Base-by-base conservation (phyloP, 2,113 vertebrate species). In the Felis chaus region DNA sequence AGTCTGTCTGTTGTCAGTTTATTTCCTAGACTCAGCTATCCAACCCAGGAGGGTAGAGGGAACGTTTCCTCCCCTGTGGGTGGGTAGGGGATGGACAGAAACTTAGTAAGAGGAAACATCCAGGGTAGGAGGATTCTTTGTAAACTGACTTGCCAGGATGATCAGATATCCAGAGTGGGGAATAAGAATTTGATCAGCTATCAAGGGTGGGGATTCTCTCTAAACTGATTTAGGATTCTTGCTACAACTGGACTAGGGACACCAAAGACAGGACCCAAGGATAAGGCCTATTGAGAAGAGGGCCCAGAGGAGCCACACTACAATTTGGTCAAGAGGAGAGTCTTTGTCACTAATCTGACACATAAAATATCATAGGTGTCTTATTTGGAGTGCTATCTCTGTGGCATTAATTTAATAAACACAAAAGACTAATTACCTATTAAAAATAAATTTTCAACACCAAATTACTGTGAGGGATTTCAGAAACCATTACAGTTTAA, bases 381-480 rank as follows among this genome's bases (percentile, higher is more conserved):
- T 19, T 81, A 66, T 55, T 74, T 93, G 78, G 5, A 84, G 53
- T 53, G 31, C 45, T 63, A 36, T 68, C 33, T 65, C 84, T 91
- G 29, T 91, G 33, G 18, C 83, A 39, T 61, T 95, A 69, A 68
- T 79, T 81, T 71, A 89, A 66, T 79, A 84, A 95, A 82, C 73
- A 25, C 21, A 76, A 86, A 86, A 85, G 39, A 27, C 16, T 65
- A 79, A 18, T 93, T 73, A 69, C 39, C 80, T 80, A 50, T 83
- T 76, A 66, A 89, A 89, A 91, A 80, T 82, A 89, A 53, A 11
- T 78, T 93, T 96, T 89, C 69, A 92, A 50, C 13, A 68, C 48
- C 76, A 41, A 85, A 71, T 71, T 87, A 63, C 81, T 74, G 21
- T 91, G 71, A 87, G 71, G 23, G 16, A 89, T 90, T 71, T 89